Base-by-base conservation (phyloP, 2,113 vertebrate genomes). In the Nerophis ophidion region DNA sequence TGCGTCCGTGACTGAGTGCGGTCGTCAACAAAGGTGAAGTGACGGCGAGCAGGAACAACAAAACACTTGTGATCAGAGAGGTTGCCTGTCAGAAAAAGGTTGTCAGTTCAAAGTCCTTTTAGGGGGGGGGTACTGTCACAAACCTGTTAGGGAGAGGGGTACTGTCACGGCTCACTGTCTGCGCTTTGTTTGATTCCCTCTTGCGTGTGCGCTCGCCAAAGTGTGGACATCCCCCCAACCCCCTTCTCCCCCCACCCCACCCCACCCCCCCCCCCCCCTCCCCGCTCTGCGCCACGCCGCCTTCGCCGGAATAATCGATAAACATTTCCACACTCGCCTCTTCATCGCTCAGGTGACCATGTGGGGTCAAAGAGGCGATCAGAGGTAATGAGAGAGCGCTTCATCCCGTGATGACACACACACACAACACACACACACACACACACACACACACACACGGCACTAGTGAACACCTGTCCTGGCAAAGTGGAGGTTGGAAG, bases 1-100 rank as follows among this genome's bases (percentile, higher is more conserved):
- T 26, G 19, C 3, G 36, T 38, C 8, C 6, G 57, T 75, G 77
- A 70, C 74, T 82, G 73, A 82, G 82, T 73, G 65, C 63, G 68
- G 61, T 70, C 78, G 81, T 82, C 73, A 75, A 84, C 80, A 81
- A 77, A 76, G 65, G 74, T 82, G 72, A 78, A 81, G 76, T 75
- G 71, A 74, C 65, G 65, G 12, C 13, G 51, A 71, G 66, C 65
- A 63, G 16, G 56, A 68, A 68, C 60, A 61, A 64, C 45, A 57
- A 53, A 42, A 42, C 40, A 42, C 40, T 12, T 11, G 40, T 12
- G 12, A 42, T 42, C 40, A 42, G 40, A 42, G 40, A 42, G 40
- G 10, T 11, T 42, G 2, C 7, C n/a, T 9, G 38, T 40, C 38
- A 8, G 1, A 7, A 7, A 40, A 40, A 9, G 38, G 19, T 26